Evolutionary conservation across 2,113 vertebrate genomes (phyloP).

Genomic region (Festucalex cinctus): DNA sequence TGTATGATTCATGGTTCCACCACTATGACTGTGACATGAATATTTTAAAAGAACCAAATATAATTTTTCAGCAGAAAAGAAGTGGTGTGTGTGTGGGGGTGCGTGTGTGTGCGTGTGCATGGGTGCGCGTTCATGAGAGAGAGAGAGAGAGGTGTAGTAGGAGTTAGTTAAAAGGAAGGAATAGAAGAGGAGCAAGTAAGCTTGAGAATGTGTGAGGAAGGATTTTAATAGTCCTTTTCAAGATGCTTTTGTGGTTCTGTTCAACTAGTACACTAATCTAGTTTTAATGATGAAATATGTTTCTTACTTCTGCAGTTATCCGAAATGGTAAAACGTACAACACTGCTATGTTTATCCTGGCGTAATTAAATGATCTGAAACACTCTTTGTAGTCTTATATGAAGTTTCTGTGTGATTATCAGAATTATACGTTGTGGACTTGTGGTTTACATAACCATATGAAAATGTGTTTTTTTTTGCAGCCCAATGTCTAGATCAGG

Average conservation of each 20-base stretch:
- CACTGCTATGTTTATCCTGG: not conserved
- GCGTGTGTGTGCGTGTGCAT: not conserved
- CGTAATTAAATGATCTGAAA: not conserved
- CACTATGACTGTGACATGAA: constrained; percentile 49
- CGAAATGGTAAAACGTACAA: not conserved
- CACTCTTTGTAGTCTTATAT: no score
- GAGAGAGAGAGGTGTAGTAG: not conserved
- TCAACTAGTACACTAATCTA: not conserved
- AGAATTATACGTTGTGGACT: no score
- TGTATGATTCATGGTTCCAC: constrained; percentile 60
- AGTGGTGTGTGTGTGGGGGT: not conserved
- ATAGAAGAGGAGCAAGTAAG: not conserved
- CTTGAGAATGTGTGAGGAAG: not conserved
- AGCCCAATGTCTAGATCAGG: no score
- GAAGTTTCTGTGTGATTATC: no score
- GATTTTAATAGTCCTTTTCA: not conserved
- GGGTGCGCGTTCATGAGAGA: not conserved
- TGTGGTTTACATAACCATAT: no score
- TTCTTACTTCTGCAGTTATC: not conserved
- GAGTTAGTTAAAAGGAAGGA: not conserved
- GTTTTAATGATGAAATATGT: not conserved
- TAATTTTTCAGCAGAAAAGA: constrained; percentile 35
- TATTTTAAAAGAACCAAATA: constrained; percentile 65
- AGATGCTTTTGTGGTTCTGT: not conserved
- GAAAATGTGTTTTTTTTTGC: no score